Conservation (phyloP, 1,140 invertebrate species). For the Caerostris darwini region DNA sequence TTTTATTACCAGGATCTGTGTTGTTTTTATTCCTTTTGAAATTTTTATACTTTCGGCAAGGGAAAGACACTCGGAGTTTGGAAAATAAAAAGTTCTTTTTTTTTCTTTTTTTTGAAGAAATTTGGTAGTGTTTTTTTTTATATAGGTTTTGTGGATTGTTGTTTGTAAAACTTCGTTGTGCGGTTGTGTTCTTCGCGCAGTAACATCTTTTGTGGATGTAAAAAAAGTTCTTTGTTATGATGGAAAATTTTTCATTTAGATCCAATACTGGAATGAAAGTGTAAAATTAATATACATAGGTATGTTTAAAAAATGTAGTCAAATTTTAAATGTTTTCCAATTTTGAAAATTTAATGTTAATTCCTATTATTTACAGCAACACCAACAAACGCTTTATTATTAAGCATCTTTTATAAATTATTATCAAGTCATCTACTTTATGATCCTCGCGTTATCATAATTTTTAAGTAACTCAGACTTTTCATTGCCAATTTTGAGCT, state of each 20-base stretch:
- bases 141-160: background rate
- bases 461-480: too few relatives aligned
- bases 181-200: background rate
- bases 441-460: too few relatives aligned
- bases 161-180: background rate
- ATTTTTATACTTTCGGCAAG: constrained; percentile 7
- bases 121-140: background rate
- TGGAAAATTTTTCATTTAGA: background rate
- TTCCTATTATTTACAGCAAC: too few relatives aligned
- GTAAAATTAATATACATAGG: too few relatives aligned
- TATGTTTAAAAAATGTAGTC: too few relatives aligned
- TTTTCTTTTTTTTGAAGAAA: background rate
- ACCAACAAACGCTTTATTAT: too few relatives aligned
- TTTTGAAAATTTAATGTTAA: too few relatives aligned
- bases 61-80: background rate
- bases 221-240: background rate
- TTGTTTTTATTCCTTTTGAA: background rate
- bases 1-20: background rate
- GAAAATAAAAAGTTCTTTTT: background rate
- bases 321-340: too few relatives aligned
- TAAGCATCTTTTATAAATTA: too few relatives aligned
- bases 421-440: too few relatives aligned
- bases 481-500: too few relatives aligned
- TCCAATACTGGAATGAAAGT: too few relatives aligned
- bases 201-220: background rate